Evolutionary conservation across 1,140 invertebrate genomes (phyloP).

Genomic region (Cecropterus lyciades): DNA sequence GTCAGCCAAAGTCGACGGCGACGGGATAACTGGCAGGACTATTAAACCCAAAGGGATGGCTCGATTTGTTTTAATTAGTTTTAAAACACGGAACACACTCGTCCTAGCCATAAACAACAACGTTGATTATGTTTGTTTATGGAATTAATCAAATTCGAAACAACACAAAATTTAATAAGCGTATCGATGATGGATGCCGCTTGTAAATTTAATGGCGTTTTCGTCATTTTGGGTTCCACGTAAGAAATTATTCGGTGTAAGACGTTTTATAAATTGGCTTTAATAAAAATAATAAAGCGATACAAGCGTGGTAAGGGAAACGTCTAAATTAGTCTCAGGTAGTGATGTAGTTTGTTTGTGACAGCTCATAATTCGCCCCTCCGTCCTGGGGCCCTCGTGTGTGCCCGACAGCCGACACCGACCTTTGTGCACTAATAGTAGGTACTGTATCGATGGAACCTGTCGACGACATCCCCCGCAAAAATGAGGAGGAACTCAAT

Average conservation of each 20-base stretch:
- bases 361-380: constrained; percentile 74
- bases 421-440: constrained; percentile 77
- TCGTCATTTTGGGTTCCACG: constrained; percentile 29
- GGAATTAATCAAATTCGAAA: constrained; percentile 39
- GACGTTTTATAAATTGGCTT: constrained; percentile 34
- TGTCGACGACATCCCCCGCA: constrained; percentile 55
- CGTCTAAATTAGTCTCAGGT: constrained; percentile 71
- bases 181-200: constrained; percentile 32
- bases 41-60: constrained; percentile 45
- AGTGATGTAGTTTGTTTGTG: constrained; percentile 57
- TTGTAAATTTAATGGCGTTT: constrained; percentile 31
- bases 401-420: constrained; percentile 62
- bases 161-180: constrained; percentile 31
- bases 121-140: constrained; percentile 54
- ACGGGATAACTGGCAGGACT: constrained; percentile 40
- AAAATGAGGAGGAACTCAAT: constrained; percentile 64
- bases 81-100: constrained; percentile 42
- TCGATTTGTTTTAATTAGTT: constrained; percentile 73
- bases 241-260: constrained; percentile 33
- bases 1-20: constrained; percentile 45
- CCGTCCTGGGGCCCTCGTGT: constrained; percentile 46
- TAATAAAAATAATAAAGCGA: constrained; percentile 29
- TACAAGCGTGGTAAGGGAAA: constrained; percentile 41
- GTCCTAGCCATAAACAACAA: constrained; percentile 48
- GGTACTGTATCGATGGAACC: constrained; percentile 59